A percentile compares a stretch with the other conserved stretches of the same genome.
Conservation (phyloP, 2,888 invertebrate species). For the Bombylius major region DNA sequence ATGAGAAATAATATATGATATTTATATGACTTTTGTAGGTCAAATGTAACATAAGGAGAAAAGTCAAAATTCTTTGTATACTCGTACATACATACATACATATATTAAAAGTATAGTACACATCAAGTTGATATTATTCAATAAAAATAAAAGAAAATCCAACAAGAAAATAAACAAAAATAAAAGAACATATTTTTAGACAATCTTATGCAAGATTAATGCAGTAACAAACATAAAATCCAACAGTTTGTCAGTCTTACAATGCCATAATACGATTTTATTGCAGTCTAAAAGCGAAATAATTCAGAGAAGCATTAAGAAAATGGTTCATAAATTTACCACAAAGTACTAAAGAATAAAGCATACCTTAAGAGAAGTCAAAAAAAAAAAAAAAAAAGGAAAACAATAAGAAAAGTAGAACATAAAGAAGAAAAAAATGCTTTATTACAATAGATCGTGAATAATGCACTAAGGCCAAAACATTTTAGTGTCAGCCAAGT, state of each 20-base stretch:
- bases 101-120: not conserved
- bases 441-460: slow-evolving; percentile 20
- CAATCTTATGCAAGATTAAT: slow-evolving; percentile 14
- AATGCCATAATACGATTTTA: slow-evolving; percentile 13
- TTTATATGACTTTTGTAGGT: not conserved
- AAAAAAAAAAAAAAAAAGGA: too few relatives aligned
- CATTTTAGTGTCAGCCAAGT: slow-evolving; percentile 14
- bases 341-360: not conserved
- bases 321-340: slow-evolving; percentile 15
- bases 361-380: not conserved
- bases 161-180: not conserved
- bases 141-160: not conserved
- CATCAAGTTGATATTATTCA: not conserved
- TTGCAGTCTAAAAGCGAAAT: slow-evolving; percentile 14
- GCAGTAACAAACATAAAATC: slow-evolving; percentile 9
- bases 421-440: slow-evolving; percentile 15
- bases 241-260: slow-evolving; percentile 15
- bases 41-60: not conserved
- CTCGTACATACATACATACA: not conserved
- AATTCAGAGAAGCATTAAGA: slow-evolving; percentile 14
- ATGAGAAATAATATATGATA: not conserved
- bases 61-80: not conserved
- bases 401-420: too few relatives aligned
- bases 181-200: not conserved
- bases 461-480: slow-evolving; percentile 20